Percentiles rank a stretch among this genome's conserved stretches.
Evolutionary conservation across 2,888 invertebrate genomes (phyloP).

Genomic region (Podotricha telesiphe): DNA sequence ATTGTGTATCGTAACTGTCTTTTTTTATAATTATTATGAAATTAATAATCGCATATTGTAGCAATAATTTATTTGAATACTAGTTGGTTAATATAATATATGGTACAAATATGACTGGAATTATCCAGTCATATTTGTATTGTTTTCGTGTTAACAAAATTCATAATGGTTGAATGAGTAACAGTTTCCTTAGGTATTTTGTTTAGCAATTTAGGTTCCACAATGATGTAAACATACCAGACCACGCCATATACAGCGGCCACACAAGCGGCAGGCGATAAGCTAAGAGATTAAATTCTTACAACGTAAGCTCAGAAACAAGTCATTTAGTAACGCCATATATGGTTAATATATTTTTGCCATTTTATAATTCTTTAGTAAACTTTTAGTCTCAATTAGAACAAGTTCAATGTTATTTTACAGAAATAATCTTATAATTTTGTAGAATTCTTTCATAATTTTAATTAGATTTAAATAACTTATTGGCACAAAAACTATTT

Average conservation of each 20-base stretch:
- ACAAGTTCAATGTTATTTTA: no score
- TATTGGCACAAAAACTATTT: no score
- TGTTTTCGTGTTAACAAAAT: constrained; percentile 37
- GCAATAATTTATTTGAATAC: not conserved
- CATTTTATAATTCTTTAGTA: constrained; percentile 29
- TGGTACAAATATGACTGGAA: no score
- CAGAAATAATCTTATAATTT: no score
- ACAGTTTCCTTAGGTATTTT: constrained; percentile 37
- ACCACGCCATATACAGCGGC: constrained; percentile 41
- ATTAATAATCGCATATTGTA: not conserved
- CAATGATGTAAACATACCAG: constrained; percentile 42
- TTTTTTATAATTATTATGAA: not conserved
- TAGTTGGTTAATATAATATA: not conserved
- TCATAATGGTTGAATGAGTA: constrained; percentile 41
- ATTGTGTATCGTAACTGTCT: not conserved
- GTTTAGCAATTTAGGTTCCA: constrained; percentile 39
- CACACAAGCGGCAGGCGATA: constrained; percentile 42
- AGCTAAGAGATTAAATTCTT: constrained; percentile 43
- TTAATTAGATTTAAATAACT: no score
- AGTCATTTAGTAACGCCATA: constrained; percentile 41
- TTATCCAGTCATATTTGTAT: constrained; percentile 22
- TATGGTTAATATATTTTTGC: constrained; percentile 40
- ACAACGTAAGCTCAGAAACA: constrained; percentile 41
- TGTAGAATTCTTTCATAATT: no score
- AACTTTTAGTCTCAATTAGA: not conserved